Evolutionary conservation across 1,140 invertebrate species (phyloP).

Genomic region (Plectrocnemia conspersa): DNA sequence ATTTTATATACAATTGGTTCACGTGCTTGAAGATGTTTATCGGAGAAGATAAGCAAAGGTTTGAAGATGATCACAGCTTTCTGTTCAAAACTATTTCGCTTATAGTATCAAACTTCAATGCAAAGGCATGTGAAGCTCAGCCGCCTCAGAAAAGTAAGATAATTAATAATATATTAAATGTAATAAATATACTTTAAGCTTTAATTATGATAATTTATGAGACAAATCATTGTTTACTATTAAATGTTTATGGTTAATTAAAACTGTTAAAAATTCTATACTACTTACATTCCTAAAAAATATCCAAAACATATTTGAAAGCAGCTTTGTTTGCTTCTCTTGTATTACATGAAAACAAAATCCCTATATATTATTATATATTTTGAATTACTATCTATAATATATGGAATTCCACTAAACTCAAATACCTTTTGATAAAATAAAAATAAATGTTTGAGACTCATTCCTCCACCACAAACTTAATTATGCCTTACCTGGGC

Average conservation of each 20-base stretch:
- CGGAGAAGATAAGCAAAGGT: constrained; percentile 3
- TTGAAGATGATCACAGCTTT: constrained; percentile 6
- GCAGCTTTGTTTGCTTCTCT: too few relatives aligned
- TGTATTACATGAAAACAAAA: neutral
- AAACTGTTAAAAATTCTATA: too few relatives aligned
- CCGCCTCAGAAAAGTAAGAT: constrained; percentile 4
- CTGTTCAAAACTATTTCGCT: constrained; percentile 10
- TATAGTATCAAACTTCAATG: constrained; percentile 15
- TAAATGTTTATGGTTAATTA: too few relatives aligned
- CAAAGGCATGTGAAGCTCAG: constrained; percentile 11
- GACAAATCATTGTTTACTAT: too few relatives aligned
- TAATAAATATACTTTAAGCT: constrained; percentile 14
- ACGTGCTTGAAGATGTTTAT: constrained; percentile 22
- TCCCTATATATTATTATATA: neutral
- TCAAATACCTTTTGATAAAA: neutral
- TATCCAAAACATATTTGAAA: too few relatives aligned
- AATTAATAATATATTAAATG: constrained; percentile 18
- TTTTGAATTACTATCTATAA: constrained; percentile 1
- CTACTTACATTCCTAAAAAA: too few relatives aligned
- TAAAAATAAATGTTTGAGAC: too few relatives aligned
- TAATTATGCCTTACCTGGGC: too few relatives aligned
- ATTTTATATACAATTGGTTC: constrained; percentile 30
- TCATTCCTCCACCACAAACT: too few relatives aligned
- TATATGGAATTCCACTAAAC: neutral
- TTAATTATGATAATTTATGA: too few relatives aligned